These are phyloP conservation scores for Naso thynnoides DNA, from an alignment of 2,797 vertebrate species.

Conservation along the genomic window DNA sequence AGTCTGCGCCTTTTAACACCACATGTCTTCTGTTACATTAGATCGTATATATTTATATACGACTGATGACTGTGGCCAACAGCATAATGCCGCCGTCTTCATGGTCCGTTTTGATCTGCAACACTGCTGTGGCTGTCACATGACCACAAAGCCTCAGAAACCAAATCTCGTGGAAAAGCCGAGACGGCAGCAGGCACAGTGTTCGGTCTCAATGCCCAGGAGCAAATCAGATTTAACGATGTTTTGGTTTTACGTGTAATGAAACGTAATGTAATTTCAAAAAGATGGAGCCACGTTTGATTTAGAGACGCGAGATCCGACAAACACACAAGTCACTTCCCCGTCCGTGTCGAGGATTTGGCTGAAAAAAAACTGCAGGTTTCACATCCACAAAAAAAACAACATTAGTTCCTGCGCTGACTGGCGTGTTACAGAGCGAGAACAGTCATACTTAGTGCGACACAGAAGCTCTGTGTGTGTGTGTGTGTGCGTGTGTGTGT, in stretches of 20 bases:
- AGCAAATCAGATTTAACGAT: neutral
- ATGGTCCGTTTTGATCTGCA: neutral
- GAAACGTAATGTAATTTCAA: neutral
- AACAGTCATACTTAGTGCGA: conserved; percentile 2
- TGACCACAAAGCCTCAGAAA: neutral
- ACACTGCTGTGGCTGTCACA: neutral
- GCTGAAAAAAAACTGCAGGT: conserved; percentile 12
- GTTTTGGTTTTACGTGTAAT: neutral
- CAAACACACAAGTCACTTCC: neutral
- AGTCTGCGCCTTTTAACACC: neutral
- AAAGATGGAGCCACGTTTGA: neutral
- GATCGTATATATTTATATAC: neutral
- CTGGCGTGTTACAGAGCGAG: neutral
- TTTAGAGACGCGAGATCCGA: neutral
- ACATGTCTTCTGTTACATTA: neutral
- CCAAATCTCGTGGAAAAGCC: neutral
- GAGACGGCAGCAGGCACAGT: neutral
- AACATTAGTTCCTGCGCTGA: conserved; percentile 39
- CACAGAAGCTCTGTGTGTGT: conserved; percentile 41
- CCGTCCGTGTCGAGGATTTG: neutral
- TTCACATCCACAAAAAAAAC: conserved; percentile 66
- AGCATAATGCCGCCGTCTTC: neutral
- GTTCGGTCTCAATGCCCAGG: neutral
- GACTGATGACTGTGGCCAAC: neutral
- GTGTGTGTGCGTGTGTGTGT: conserved; percentile 17